Evolutionary conservation across 2,113 vertebrate genomes (phyloP).

Genomic region (Chaetura pelagica): DNA sequence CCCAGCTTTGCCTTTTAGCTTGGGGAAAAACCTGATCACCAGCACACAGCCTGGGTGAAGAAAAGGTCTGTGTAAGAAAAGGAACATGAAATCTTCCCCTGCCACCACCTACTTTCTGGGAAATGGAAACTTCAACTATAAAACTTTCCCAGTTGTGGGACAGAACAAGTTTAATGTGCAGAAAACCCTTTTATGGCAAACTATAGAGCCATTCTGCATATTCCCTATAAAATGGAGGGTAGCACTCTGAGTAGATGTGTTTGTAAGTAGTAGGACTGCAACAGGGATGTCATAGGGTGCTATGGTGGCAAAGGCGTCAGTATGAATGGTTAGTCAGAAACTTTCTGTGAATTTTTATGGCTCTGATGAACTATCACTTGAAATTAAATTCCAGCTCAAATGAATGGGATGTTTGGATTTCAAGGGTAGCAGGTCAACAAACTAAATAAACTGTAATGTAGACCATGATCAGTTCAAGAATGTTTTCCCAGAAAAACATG

Average conservation of each 20-base stretch:
- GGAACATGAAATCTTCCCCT: background rate
- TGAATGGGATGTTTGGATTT: background rate
- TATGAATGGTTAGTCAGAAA: background rate
- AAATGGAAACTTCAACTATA: background rate
- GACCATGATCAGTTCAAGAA: background rate
- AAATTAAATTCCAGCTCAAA: background rate
- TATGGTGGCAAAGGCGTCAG: background rate
- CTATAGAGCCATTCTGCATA: background rate
- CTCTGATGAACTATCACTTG: background rate
- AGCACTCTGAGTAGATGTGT: background rate
- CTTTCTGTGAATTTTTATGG: background rate
- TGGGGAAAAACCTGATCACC: background rate
- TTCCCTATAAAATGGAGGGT: background rate
- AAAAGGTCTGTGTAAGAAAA: background rate
- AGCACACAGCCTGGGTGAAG: background rate
- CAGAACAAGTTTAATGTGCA: background rate
- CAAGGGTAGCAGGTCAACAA: background rate
- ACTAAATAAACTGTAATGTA: background rate
- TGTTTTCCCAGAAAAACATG: background rate
- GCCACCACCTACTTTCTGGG: background rate
- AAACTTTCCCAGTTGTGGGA: background rate
- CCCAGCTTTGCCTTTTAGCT: background rate
- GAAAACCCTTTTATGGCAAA: background rate
- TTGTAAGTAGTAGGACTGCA: background rate
- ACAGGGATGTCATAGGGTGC: background rate